Evolutionary conservation across 2,113 vertebrate species (phyloP), one percentile per base, ranked within the genome.

Genomic region (Serilophus lunatus): DNA sequence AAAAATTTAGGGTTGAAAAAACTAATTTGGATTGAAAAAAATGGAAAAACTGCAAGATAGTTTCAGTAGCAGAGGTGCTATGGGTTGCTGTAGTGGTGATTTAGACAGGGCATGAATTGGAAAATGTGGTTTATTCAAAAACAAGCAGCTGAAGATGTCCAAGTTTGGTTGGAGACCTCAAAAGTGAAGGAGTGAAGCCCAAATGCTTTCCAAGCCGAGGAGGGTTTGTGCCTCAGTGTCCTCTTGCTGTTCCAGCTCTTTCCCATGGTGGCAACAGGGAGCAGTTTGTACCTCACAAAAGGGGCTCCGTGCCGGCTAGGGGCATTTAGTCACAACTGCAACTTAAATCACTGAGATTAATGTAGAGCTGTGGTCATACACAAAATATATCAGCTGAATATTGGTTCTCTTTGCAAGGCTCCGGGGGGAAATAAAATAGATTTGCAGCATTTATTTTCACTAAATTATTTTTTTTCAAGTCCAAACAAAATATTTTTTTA

Each of bases 281-380:
- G 22, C 17, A 44, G n/a, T 47, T 68, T 12, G 28, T 3, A 2
- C 65, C 38, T 69, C 0, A 0, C 24, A 3, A 0, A 2, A n/a
- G 11, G 18, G 28, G 20, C 47, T 75, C 36, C 3, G 0, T 1
- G 17, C 56, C 49, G 57, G 40, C 53, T 42, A 33, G 18, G 54
- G 69, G 40, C 51, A 23, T 90, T 81, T 84, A 49, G 65, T 74
- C 65, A 68, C 51, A 31, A 72, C 74, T 45, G 8, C 51, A 40
- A 3, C 42, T 72, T 69, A 79, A 93, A 75, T 81, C 68, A 59
- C 40, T 0, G 2, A 57, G 71, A 70, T 87, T 57, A 80, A 91
- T 25, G 24, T 74, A 47, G 12, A 69, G 47, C 75, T 29, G 26
- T 54, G 63, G 45, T n/a, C 19, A 0, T 65, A 47, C 66, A 19